Evolutionary conservation across 2,797 vertebrate genomes (phyloP).

Genomic region (Lutjanus argentimaculatus): DNA sequence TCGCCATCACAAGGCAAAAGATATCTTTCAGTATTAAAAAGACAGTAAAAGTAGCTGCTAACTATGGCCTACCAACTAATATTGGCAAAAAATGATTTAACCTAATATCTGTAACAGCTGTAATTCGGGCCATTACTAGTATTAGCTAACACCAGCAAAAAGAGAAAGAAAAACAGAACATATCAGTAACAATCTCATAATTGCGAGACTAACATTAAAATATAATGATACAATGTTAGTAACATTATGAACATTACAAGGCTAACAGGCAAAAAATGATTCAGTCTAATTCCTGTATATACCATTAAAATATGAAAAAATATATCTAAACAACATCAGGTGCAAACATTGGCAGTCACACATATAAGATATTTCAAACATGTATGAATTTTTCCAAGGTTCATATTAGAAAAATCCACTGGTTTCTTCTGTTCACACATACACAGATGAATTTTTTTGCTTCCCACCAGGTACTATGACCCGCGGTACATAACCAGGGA

Average conservation of each 20-base stretch:
- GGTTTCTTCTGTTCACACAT: not conserved
- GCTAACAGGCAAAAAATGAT: too few relatives aligned
- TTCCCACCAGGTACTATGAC: slow-evolving; percentile 90
- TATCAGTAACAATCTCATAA: not conserved
- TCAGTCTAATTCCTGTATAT: too few relatives aligned
- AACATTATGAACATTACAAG: not conserved
- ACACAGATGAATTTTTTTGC: not conserved
- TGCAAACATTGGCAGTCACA: not conserved
- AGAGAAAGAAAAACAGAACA: too few relatives aligned
- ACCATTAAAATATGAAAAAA: not conserved
- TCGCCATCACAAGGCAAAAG: not conserved
- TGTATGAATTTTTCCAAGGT: not conserved
- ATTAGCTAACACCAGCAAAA: not conserved
- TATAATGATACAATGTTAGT: not conserved
- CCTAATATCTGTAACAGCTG: too few relatives aligned
- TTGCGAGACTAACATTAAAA: not conserved
- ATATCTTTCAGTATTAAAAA: too few relatives aligned
- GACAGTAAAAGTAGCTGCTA: not conserved
- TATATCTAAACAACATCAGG: not conserved
- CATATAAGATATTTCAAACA: not conserved
- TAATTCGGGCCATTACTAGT: too few relatives aligned
- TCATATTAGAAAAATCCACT: not conserved
- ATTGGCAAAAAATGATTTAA: not conserved
- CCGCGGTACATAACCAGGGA: slow-evolving; percentile 92
- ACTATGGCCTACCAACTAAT: not conserved